phyloP scores from a whole-genome alignment of 1,140 invertebrate species.

The Drusus annulatus region DNA sequence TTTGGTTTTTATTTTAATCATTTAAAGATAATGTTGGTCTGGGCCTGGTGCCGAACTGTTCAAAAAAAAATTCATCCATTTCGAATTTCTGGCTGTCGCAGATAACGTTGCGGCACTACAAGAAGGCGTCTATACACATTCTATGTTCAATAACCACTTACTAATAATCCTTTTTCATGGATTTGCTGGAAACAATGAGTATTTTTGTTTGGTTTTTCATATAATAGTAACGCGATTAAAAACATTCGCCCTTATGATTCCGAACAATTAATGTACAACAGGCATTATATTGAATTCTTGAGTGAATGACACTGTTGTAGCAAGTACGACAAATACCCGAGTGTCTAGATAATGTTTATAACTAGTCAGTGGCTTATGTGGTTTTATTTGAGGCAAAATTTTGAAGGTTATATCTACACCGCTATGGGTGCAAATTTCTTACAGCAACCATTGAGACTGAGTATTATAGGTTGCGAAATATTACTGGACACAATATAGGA shows the following conservation, averaged over 20 bases:
- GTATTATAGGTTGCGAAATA: too few species aligned
- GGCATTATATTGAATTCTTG: conserved; percentile 1
- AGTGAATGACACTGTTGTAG: neutral
- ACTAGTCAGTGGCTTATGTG: neutral
- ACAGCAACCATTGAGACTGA: neutral
- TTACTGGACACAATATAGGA: too few species aligned
- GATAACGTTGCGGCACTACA: too few species aligned
- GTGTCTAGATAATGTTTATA: conserved; percentile 15
- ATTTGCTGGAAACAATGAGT: too few species aligned
- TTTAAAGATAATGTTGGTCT: too few species aligned
- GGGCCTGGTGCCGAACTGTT: neutral
- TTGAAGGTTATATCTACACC: conserved; percentile 7
- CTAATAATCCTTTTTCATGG: too few species aligned
- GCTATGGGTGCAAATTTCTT: neutral
- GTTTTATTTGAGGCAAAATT: conserved; percentile 2
- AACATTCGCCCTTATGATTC: conserved; percentile 3
- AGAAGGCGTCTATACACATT: too few species aligned
- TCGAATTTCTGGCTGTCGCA: too few species aligned
- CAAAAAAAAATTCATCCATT: conserved; percentile 1
- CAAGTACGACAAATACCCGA: too few species aligned
- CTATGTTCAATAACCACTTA: too few species aligned
- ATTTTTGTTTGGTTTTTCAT: too few species aligned
- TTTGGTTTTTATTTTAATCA: too few species aligned
- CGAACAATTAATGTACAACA: neutral
- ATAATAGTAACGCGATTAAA: conserved; percentile 2